Base-by-base conservation (phyloP, 2,113 vertebrate species). In the Clarias batrachus region DNA sequence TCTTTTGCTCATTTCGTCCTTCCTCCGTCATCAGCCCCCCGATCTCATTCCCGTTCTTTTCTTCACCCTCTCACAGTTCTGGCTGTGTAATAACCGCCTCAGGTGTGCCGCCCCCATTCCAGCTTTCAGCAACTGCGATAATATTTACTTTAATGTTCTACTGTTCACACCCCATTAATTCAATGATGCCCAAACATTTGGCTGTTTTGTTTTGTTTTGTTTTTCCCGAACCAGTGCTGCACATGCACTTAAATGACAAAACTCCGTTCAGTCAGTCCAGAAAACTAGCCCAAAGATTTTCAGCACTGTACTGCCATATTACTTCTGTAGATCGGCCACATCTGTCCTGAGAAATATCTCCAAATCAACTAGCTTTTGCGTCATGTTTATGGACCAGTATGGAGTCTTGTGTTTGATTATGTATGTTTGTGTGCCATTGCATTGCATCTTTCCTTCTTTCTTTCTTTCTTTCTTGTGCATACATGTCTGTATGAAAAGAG, bases 231-330 rank as follows among this genome's bases (percentile, higher is more conserved):
- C 68, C 85, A 65, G 70, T 76, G 37, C 70, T 82, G 81, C 80
- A 83, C 62, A 71, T 83, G 66, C 52, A 25, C 60, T 37, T 27
- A 87, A 85, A 82, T 65, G n/a, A 65, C 60, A 87, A 82, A 74
- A 65, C n/a, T 70, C 27, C 23, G 3, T 65, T 65, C 60, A 57
- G 65, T 80, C 30, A 17, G 52, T 87, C 66, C 56, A 82, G 83
- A 85, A 81, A 41, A 81, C 23, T 65, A 73, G 66, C 78, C 73
- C 60, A 85, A 88, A 88, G 68, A 88, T 59, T 74, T 90, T 86
- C 73, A 86, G 87, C 86, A 77, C 84, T 59, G 23, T 84, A 88
- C 89, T 88, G 87, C 87, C 81, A 79, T 14, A 74, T 30, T 81
- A 59, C 56, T 21, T 66, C 70, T 77, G 65, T 70, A 70, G 76